A percentile compares a stretch with the other conserved stretches of the same genome.
Conservation (phyloP, 2,888 invertebrate species). For the Seira sanloemensis region DNA sequence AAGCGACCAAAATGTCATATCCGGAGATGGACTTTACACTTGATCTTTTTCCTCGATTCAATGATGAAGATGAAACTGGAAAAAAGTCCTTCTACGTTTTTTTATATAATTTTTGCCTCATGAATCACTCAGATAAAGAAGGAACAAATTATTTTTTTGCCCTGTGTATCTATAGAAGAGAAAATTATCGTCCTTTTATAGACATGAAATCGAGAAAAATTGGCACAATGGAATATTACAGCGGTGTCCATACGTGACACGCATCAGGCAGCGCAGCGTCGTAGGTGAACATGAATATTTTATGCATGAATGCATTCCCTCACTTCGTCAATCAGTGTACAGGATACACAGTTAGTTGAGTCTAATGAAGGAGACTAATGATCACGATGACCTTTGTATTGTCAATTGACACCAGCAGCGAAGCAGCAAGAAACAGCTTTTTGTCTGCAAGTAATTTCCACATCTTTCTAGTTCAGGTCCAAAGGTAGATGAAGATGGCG, state of each 20-base stretch:
- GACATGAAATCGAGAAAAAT: neutral
- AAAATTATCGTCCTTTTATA: neutral
- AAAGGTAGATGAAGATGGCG: too few species aligned
- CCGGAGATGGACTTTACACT: constrained; percentile 54
- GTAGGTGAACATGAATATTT: too few species aligned
- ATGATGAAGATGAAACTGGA: neutral
- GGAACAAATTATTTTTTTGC: too few species aligned
- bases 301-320: too few species aligned
- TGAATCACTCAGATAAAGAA: neutral
- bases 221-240: constrained; percentile 4
- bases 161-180: neutral
- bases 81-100: neutral
- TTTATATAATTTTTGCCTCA: neutral
- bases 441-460: neutral
- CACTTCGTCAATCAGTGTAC: too few species aligned
- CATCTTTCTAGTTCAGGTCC: neutral
- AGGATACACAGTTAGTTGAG: neutral
- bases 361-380: constrained; percentile 1
- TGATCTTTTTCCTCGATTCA: constrained; percentile 13
- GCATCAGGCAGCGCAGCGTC: neutral
- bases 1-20: constrained; percentile 20
- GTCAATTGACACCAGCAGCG: neutral
- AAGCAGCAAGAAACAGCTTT: neutral
- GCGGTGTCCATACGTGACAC: neutral
- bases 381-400: constrained; percentile 26